A percentile compares a stretch with the other conserved stretches of the same genome.
Evolutionary conservation across 2,113 vertebrate genomes (phyloP).

Genomic region (Eudyptes chrysolophus): DNA sequence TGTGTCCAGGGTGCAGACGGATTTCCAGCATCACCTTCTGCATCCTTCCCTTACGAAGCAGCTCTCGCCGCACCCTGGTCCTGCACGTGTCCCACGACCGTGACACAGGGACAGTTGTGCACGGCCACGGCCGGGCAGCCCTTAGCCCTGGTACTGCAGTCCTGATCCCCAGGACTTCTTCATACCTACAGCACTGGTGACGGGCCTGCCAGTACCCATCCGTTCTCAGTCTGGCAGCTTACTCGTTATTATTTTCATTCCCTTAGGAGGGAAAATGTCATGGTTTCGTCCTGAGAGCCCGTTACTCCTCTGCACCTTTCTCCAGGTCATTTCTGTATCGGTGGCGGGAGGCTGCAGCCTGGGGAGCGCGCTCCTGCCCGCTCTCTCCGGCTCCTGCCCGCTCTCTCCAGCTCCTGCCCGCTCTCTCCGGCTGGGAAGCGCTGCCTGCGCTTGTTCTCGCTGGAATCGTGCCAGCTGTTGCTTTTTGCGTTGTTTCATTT

Average conservation of each 20-base stretch:
- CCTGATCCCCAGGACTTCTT: neutral
- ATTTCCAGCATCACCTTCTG: neutral
- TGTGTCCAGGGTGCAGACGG: neutral
- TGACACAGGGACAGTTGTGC: neutral
- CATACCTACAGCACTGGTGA: neutral
- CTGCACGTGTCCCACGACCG: accelerated
- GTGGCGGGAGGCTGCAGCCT: neutral
- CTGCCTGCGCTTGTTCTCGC: neutral
- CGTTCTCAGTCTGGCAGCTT: neutral
- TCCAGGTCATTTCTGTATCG: neutral
- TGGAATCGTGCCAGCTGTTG: neutral
- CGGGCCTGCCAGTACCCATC: neutral
- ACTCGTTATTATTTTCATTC: neutral
- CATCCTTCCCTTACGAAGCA: neutral
- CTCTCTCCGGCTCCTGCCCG: neutral
- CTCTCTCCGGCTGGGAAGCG: neutral
- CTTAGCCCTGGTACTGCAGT: neutral
- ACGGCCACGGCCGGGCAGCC: neutral
- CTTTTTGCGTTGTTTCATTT: neutral
- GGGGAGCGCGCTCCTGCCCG: neutral
- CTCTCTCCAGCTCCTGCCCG: neutral
- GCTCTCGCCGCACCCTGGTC: neutral
- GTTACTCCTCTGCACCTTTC: neutral
- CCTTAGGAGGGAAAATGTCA: neutral
- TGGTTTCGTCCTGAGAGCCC: accelerated